A percentile compares a stretch with the other conserved stretches of the same genome.
Conservation (phyloP, 2,113 vertebrate genomes). For the Potamarius usumacintae region DNA sequence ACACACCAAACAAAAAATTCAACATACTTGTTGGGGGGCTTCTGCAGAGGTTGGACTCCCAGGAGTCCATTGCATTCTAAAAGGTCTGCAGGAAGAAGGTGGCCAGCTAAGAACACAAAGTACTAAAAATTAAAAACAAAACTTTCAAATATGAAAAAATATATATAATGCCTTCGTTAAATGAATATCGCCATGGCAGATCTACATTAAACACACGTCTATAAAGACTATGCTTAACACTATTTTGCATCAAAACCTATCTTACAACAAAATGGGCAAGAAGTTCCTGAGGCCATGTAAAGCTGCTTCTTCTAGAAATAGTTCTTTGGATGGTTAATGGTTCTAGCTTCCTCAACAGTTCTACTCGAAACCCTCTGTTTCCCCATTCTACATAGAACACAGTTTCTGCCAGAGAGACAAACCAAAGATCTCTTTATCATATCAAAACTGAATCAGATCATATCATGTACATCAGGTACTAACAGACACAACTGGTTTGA, state of each 20-base stretch:
- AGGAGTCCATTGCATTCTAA: constrained; percentile 85
- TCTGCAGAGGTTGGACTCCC: constrained; percentile 83
- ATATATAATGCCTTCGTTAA: not conserved
- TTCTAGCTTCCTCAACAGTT: not conserved
- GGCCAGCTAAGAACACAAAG: constrained; percentile 66
- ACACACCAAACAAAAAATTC: constrained; percentile 48
- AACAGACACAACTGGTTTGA: not conserved
- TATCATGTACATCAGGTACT: not conserved
- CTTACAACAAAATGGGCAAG: not conserved
- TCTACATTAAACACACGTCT: not conserved
- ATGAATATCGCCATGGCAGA: not conserved
- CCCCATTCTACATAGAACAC: not conserved
- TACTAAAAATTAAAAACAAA: constrained; percentile 43
- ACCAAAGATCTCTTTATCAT: not conserved
- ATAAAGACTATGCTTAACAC: not conserved
- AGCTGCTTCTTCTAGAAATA: not conserved
- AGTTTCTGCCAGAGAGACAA: not conserved
- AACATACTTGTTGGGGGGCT: constrained; percentile 86
- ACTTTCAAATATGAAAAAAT: constrained; percentile 13
- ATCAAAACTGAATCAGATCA: not conserved
- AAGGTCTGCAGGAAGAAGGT: constrained; percentile 81
- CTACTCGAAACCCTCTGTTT: not conserved
- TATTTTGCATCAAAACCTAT: not conserved
- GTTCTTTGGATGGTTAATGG: not conserved
- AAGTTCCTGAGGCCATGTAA: not conserved